These are phyloP conservation scores for Cheilosia urbana DNA, from an alignment of 2,888 invertebrate genomes.

Conservation along the genomic window DNA sequence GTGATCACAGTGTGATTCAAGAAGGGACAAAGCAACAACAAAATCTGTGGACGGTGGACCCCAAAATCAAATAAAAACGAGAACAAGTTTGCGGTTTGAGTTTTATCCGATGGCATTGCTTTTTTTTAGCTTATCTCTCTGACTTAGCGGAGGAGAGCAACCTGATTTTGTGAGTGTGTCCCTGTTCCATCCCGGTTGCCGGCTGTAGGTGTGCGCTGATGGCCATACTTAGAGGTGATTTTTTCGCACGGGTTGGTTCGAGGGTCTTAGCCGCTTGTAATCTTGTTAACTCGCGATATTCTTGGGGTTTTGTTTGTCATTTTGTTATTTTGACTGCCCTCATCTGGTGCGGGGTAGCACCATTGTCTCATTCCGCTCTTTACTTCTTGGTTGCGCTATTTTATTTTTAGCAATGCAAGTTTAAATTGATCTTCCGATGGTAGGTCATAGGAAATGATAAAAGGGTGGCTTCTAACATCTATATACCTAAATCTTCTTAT, in stretches of 20 bases:
- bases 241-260: constrained; percentile 70
- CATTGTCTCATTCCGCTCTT: constrained; percentile 2
- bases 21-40: constrained; percentile 53
- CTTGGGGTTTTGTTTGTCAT: constrained; percentile 59
- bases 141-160: constrained; percentile 14
- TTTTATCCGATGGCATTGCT: constrained; percentile 35
- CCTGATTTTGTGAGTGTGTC: constrained; percentile 40
- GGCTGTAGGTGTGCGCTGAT: constrained; percentile 59
- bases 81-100: constrained; percentile 69
- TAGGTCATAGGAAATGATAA: too few species aligned
- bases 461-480: too few species aligned
- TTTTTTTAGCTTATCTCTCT: constrained; percentile 20
- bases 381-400: constrained; percentile 12
- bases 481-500: too few species aligned
- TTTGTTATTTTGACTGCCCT: constrained; percentile 40
- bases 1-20: constrained; percentile 40
- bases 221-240: constrained; percentile 65
- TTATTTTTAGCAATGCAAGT: neutral
- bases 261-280: constrained; percentile 65
- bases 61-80: constrained; percentile 72
- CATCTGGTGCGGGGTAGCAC: neutral
- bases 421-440: too few species aligned
- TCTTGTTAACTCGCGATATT: constrained; percentile 67
- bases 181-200: constrained; percentile 39
- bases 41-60: constrained; percentile 35